These are phyloP conservation scores for Momotus momota DNA, from an alignment of 2,797 vertebrate species.

Conservation along the genomic window DNA sequence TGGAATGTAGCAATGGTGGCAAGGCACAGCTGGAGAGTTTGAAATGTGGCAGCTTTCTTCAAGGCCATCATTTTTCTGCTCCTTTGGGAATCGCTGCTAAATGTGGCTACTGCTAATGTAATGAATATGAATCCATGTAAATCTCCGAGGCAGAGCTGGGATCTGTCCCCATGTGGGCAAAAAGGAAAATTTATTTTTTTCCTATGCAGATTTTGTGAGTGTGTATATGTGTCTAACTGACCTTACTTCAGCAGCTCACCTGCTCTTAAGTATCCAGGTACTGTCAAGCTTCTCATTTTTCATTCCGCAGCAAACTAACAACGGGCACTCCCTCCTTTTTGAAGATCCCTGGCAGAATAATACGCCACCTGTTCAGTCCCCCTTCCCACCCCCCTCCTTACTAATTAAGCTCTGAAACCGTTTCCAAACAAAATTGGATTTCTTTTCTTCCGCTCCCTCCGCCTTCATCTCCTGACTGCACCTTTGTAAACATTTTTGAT, in stretches of 20 bases:
- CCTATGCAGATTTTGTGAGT: constrained; percentile 41
- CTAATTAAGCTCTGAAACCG: constrained; percentile 77
- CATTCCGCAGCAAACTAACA: constrained; percentile 65
- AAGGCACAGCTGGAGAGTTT: constrained; percentile 60
- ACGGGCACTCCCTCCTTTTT: constrained; percentile 37
- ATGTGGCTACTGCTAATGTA: constrained; percentile 60
- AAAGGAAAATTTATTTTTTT: not conserved
- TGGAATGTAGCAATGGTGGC: constrained; percentile 49
- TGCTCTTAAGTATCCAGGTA: constrained; percentile 47
- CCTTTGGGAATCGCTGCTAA: constrained; percentile 58
- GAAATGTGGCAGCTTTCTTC: constrained; percentile 68
- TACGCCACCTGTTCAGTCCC: constrained; percentile 70
- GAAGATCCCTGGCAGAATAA: constrained; percentile 70
- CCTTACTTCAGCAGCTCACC: not conserved
- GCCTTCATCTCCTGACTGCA: constrained; percentile 23
- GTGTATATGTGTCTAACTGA: not conserved
- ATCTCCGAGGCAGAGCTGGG: constrained; percentile 11
- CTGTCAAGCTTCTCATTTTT: constrained; percentile 52
- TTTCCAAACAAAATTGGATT: constrained; percentile 74
- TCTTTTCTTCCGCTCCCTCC: constrained; percentile 47
- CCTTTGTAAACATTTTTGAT: constrained; percentile 67
- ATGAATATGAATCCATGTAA: constrained; percentile 59
- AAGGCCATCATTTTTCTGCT: constrained; percentile 57
- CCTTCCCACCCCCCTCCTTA: constrained; percentile 19
- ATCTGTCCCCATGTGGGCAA: constrained; percentile 34